Conservation (phyloP, 1,140 invertebrate species). For the Papilio xuthus region DNA sequence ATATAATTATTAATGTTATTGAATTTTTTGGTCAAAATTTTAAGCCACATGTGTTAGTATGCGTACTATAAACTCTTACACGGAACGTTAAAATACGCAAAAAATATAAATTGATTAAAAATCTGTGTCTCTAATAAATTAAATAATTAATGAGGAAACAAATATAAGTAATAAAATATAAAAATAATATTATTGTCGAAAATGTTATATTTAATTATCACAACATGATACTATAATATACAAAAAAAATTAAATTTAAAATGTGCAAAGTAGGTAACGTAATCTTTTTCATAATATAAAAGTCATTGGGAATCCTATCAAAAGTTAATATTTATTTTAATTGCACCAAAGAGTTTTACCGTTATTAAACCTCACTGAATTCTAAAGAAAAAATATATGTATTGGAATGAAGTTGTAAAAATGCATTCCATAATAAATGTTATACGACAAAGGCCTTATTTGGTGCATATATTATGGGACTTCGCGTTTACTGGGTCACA, state of each 20-base stretch:
- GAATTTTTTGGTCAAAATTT: not conserved
- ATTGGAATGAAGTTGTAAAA: conserved; percentile 26
- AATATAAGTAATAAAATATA: not conserved
- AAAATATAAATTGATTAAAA: not conserved
- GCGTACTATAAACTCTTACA: too few species aligned
- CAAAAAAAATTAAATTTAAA: not conserved
- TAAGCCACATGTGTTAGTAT: not conserved
- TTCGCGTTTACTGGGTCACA: conserved; percentile 35
- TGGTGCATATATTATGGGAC: conserved; percentile 26
- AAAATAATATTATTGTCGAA: not conserved
- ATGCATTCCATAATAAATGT: conserved; percentile 13
- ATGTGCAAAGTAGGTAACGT: not conserved
- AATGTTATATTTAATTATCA: conserved; percentile 2
- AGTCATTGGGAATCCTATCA: conserved; percentile 5
- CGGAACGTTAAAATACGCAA: not conserved
- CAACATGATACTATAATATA: not conserved
- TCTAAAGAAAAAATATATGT: conserved; percentile 12
- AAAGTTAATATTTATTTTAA: conserved; percentile 24
- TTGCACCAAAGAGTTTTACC: not conserved
- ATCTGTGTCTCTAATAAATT: not conserved
- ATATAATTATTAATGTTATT: too few species aligned
- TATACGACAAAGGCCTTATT: conserved; percentile 27
- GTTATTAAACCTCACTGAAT: conserved; percentile 14
- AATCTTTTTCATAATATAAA: not conserved
- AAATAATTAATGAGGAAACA: not conserved